These are phyloP conservation scores for Eristalis intricaria DNA, from an alignment of 2,888 invertebrate genomes.

Conservation along the genomic window DNA sequence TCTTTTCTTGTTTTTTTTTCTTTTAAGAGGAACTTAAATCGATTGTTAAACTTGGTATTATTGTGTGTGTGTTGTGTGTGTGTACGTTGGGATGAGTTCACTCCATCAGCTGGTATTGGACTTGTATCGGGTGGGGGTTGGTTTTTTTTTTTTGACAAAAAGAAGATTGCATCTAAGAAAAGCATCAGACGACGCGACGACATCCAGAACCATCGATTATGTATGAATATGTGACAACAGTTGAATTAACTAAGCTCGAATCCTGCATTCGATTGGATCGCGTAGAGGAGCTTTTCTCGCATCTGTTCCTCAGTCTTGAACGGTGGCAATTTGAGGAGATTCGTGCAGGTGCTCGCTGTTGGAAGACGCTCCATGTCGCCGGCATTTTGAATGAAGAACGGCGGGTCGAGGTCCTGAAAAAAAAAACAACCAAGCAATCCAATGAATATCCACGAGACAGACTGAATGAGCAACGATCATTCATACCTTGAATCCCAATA, in stretches of 20 bases:
- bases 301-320: constrained; percentile 90
- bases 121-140: constrained; percentile 23
- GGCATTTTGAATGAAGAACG: constrained; percentile 97
- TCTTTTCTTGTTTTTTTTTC: constrained; percentile 19
- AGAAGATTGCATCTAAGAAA: constrained; percentile 33
- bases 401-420: constrained; percentile 93
- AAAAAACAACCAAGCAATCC: too few relatives aligned
- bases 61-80: constrained; percentile 13
- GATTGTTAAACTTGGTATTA: constrained; percentile 14
- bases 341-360: constrained; percentile 99
- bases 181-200: constrained; percentile 42
- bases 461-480: not conserved
- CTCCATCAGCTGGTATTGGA: constrained; percentile 12
- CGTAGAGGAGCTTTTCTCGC: constrained; percentile 92
- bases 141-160: constrained; percentile 11
- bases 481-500: constrained; percentile 96
- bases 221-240: constrained; percentile 14
- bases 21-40: constrained; percentile 61
- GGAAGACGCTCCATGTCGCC: constrained; percentile 95
- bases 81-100: constrained; percentile 62
- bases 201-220: constrained; percentile 37
- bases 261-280: constrained; percentile 97
- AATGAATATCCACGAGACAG: not conserved
- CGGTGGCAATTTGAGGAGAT: constrained; percentile 96
- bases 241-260: constrained; percentile 93